A percentile compares a stretch with the other conserved stretches of the same genome.
Evolutionary conservation across 2,113 vertebrate genomes (phyloP).

Genomic region (Pao palembangensis): DNA sequence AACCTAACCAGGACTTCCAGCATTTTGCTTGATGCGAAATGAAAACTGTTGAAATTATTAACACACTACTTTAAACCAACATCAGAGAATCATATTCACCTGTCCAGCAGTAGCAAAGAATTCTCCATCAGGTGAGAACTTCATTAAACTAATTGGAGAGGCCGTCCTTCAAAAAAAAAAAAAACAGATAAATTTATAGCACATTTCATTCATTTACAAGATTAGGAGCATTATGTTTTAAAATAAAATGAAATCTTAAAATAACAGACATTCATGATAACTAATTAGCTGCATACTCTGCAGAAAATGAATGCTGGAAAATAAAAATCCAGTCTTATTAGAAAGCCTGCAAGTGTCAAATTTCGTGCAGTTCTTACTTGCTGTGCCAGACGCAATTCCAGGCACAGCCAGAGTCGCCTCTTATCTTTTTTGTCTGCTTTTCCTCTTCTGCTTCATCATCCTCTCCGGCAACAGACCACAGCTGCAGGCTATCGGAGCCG

Average conservation of each 20-base stretch:
- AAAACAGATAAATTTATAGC: neutral
- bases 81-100: constrained; percentile 61
- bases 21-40: neutral
- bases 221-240: too few species aligned
- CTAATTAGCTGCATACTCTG: neutral
- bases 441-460: constrained; percentile 61
- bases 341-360: too few species aligned
- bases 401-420: constrained; percentile 58
- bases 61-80: neutral
- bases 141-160: constrained; percentile 87
- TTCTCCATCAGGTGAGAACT: constrained; percentile 94
- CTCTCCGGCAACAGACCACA: constrained; percentile 80
- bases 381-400: constrained; percentile 94
- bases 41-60: too few species aligned
- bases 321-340: neutral
- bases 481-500: constrained; percentile 84
- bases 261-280: too few species aligned
- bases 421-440: constrained; percentile 30
- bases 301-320: neutral
- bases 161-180: constrained; percentile 78
- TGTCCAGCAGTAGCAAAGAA: constrained; percentile 97
- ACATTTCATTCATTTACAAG: too few species aligned
- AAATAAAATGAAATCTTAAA: too few species aligned
- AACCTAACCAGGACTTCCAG: too few species aligned
- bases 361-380: constrained; percentile 81